Conservation (phyloP, 2,797 vertebrate species). For the Apogon talboti region DNA sequence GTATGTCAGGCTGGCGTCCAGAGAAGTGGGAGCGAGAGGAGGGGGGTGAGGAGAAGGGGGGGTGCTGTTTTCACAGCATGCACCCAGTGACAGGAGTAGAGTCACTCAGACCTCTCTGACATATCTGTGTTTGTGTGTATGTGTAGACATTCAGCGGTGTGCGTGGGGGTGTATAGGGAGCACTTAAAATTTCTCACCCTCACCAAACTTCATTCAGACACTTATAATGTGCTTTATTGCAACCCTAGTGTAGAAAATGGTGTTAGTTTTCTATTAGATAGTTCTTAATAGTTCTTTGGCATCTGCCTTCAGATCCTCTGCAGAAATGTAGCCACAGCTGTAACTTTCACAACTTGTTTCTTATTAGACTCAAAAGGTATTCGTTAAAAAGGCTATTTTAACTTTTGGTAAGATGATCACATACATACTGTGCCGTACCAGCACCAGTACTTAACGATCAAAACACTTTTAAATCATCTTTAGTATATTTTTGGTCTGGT, state of each 20-base stretch:
- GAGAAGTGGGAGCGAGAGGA: constrained; percentile 68
- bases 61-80: constrained; percentile 77
- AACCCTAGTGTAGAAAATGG: neutral
- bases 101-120: constrained; percentile 73
- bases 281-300: too few relatives aligned
- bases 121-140: constrained; percentile 67
- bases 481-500: neutral
- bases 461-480: neutral
- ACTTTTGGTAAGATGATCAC: neutral
- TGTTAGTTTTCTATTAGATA: neutral
- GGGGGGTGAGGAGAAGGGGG: constrained; percentile 11
- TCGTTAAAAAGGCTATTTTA: neutral
- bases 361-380: neutral
- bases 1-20: constrained; percentile 91
- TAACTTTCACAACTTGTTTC: neutral
- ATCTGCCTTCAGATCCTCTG: constrained; percentile 1
- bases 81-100: constrained; percentile 77
- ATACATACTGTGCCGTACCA: neutral
- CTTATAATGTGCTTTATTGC: constrained; percentile 55
- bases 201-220: constrained; percentile 69
- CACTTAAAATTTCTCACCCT: constrained; percentile 73
- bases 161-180: constrained; percentile 55
- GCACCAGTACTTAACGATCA: too few relatives aligned
- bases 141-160: constrained; percentile 48
- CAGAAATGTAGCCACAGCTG: neutral